Base-by-base conservation (phyloP, 2,888 invertebrate species). In the Odontocerum albicorne region DNA sequence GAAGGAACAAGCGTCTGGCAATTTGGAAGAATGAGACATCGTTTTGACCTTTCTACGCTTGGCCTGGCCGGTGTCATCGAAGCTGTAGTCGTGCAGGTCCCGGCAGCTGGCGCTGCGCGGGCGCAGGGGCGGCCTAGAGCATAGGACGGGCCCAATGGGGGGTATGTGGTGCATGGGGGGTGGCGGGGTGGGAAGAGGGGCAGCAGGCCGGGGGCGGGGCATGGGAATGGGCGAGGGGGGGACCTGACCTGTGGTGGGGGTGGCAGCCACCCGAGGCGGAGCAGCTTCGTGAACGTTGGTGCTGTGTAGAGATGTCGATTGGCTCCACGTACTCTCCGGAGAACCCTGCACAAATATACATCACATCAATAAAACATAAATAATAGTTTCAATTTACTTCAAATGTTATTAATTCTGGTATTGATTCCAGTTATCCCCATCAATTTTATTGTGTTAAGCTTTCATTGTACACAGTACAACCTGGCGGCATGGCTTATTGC, bases 71-170 rank as follows among this genome's bases (percentile, higher is more conserved):
- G 85, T 81, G 64, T 85, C 85, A 69, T 86, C 86, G 71, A 86
- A 86, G 72, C 84, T 86, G 69, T 84, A 86, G 70, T 88, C 88
- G 68, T 87, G 87, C 58, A 92, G 79, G 68, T 91, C 90, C 72
- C 88, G 86, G 72, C 90, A 90, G 67, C 89, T 89, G 65, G 88
- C 86, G 69, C 89, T 89, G 67, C 90, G 87, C 61, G 88, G 85
- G 88, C 89, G 88, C 56, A 80, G 71, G 66, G 78, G 77, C 62
- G 74, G 72, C 66, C 77, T 73, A 55, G 74, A 70, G 61, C 71
- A 67, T 35, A 70, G 4, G 49, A 38, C 32, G 6, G 39, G 52
- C 7, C 16, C 35, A 22, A 38, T 32, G 32, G 21, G 20, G 15
- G 40, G 53, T 21, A 36, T 22, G 55, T 16, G 32, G 52, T 32